Conservation (phyloP, 2,888 invertebrate genomes). For the Ischnus inquisitorius region DNA sequence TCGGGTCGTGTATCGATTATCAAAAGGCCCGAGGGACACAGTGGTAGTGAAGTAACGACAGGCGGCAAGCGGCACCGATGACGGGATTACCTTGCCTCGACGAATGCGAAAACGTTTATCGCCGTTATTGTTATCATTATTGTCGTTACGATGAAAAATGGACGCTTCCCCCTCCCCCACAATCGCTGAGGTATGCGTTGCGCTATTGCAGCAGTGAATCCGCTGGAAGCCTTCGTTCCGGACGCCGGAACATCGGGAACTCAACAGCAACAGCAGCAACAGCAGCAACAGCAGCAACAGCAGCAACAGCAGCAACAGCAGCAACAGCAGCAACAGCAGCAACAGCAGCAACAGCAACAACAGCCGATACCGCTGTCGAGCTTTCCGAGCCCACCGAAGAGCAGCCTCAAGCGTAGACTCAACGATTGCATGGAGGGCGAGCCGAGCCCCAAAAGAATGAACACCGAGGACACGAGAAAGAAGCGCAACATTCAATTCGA, state of each 20-base stretch:
- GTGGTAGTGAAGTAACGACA: slow-evolving; percentile 19
- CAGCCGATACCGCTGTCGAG: slow-evolving; percentile 73
- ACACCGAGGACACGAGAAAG: slow-evolving; percentile 87
- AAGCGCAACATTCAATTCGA: slow-evolving; percentile 95
- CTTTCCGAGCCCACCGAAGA: slow-evolving; percentile 86
- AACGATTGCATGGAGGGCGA: slow-evolving; percentile 82
- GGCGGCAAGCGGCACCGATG: slow-evolving; percentile 25
- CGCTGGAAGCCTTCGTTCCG: slow-evolving; percentile 76
- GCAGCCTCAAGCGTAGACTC: slow-evolving; percentile 90
- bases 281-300: slow-evolving; percentile 52
- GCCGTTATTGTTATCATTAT: slow-evolving; percentile 17
- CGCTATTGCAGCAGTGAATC: slow-evolving; percentile 74
- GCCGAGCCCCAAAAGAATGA: slow-evolving; percentile 81
- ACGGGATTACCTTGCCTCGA: slow-evolving; percentile 37
- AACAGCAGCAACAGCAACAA: slow-evolving; percentile 51
- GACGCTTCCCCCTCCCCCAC: background rate
- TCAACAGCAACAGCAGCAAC: slow-evolving; percentile 53
- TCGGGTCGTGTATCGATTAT: slow-evolving; percentile 66
- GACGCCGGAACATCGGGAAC: slow-evolving; percentile 67
- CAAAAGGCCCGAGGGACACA: slow-evolving; percentile 47
- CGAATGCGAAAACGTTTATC: slow-evolving; percentile 45
- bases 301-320: slow-evolving; percentile 53
- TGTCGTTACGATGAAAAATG: slow-evolving; percentile 38
- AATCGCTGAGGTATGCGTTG: slow-evolving; percentile 19
- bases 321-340: slow-evolving; percentile 51